These are phyloP conservation scores for Amphiura filiformis DNA, from an alignment of 35 echinoderm and acorn worm species.

Conservation along the genomic window DNA sequence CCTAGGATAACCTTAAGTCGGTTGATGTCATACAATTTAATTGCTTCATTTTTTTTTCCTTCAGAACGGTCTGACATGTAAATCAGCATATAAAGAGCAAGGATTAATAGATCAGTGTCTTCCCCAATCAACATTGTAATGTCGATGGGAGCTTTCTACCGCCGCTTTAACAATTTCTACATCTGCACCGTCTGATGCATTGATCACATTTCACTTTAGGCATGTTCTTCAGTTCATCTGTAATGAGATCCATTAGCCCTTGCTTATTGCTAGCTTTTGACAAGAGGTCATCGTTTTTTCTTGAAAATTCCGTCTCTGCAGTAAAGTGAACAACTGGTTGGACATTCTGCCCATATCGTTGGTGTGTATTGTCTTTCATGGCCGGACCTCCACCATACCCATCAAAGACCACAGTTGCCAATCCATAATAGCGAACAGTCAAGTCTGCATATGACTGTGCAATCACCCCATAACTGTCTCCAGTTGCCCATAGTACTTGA, in stretches of 20 bases:
- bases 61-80: too few species aligned
- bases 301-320: conserved; percentile 19
- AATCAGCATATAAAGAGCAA: conserved; percentile 29
- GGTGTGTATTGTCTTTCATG: conserved; percentile 65
- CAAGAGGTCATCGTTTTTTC: conserved; percentile 46
- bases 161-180: conserved; percentile 49
- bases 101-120: conserved; percentile 64
- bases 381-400: conserved; percentile 32
- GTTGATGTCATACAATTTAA: too few species aligned
- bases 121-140: conserved; percentile 45
- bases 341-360: conserved; percentile 35
- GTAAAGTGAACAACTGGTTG: conserved; percentile 54
- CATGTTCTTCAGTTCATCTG: background rate
- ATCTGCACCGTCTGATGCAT: conserved; percentile 37
- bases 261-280: conserved; percentile 58
- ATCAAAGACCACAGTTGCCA: conserved; percentile 56
- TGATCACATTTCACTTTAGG: background rate
- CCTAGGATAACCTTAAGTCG: too few species aligned
- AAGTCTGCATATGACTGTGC: conserved; percentile 29
- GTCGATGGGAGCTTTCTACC: background rate
- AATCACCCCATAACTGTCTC: conserved; percentile 38
- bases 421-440: conserved; percentile 6
- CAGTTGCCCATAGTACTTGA: conserved; percentile 19
- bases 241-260: conserved; percentile 31
- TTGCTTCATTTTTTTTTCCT: too few species aligned